These are phyloP conservation scores for Dicyrtoma fusca DNA, from an alignment of 2,888 invertebrate species.

Conservation along the genomic window DNA sequence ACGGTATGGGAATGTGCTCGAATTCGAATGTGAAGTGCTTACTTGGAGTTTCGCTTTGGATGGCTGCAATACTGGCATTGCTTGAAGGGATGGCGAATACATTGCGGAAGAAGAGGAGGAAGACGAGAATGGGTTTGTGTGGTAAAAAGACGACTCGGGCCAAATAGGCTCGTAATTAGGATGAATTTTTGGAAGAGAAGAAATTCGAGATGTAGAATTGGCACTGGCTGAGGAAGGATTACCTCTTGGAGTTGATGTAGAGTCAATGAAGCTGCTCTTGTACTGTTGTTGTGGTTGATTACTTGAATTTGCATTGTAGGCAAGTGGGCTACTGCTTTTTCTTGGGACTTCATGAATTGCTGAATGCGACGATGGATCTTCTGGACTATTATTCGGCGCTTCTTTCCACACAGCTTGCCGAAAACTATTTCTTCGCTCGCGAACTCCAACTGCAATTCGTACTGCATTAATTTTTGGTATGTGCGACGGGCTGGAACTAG, in stretches of 20 bases:
- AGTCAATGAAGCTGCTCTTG: too few species aligned
- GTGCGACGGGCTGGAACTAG: background rate
- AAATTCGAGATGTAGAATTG: background rate
- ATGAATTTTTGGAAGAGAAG: constrained; percentile 32
- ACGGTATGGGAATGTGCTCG: background rate
- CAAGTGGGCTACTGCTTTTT: background rate
- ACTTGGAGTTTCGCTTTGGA: too few species aligned
- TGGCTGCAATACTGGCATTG: background rate
- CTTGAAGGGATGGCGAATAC: too few species aligned
- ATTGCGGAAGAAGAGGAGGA: background rate
- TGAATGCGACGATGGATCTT: too few species aligned
- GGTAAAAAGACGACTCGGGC: constrained; percentile 44
- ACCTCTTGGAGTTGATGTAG: background rate
- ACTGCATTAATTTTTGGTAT: constrained; percentile 30
- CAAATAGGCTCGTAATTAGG: constrained; percentile 58
- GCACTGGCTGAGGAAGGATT: background rate
- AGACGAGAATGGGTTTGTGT: background rate
- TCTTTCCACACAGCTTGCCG: constrained; percentile 58
- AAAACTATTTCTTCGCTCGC: constrained; percentile 59
- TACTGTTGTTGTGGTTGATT: background rate
- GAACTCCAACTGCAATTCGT: constrained; percentile 55
- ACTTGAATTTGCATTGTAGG: background rate
- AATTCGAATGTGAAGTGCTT: background rate
- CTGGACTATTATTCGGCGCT: constrained; percentile 30
- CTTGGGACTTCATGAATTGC: background rate